Evolutionary conservation across 2,888 invertebrate species (phyloP), one percentile per base, ranked within the genome.

Genomic region (Lordiphosa fenestrarum): DNA sequence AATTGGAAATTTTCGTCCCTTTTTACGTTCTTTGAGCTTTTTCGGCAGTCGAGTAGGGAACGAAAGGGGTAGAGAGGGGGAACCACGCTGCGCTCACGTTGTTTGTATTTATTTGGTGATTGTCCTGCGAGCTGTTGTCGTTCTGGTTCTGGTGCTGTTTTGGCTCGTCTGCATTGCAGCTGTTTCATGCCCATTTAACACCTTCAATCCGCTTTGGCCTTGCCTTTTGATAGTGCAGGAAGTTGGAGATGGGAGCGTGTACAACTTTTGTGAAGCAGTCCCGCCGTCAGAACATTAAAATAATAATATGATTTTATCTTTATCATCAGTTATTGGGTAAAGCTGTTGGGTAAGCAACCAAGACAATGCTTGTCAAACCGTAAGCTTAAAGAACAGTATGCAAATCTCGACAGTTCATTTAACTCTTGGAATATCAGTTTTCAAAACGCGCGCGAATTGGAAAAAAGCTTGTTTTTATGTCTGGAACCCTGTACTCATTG

Each of bases 121-220:
- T 82, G 82, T 66, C 60, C 66, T 66, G 58, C 40, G 63, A 56
- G 54, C 61, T 50, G 65, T 59, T 65, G 51, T 50, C 72, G 82
- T 84, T 66, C 46, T 46, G 41, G 44, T 44, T 6, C 44, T 44
- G 44, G 30, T 44, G 25, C 44, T 33, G 30, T 44, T 33, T 44
- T 44, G 44, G 25, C 44, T 33, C 44, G 44, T 44, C 66, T 42
- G 86, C 80, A 81, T 62, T 81, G 80, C 80, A 81, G 80, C 80
- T 81, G 86, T 84, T 81, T 85, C 85, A 81, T 81, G 80, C 84
- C 86, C 86, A 82, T 82, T 81, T 81, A 81, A 85, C 80, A 84
- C 80, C 80, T 85, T 82, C 80, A 73, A 73, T 70, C 69, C 66
- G 80, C 63, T 60, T 70, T 60, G 67, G 66, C 66, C 64, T 50